Evolutionary conservation across 2,888 invertebrate species (phyloP).

Genomic region (Chironomus riparius): DNA sequence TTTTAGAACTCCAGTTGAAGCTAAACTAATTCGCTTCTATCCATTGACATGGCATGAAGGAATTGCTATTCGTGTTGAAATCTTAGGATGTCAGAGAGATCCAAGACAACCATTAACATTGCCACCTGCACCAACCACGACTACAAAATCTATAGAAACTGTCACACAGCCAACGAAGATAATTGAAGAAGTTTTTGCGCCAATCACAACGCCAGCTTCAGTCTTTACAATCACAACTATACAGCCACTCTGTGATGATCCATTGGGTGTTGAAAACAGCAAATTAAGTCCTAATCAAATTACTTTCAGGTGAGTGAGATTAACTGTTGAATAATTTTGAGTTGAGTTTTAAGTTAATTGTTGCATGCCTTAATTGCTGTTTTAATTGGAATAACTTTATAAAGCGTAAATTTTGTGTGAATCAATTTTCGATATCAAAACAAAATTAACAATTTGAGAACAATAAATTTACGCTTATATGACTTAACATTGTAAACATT

Average conservation of each 20-base stretch:
- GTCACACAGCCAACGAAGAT: constrained; percentile 17
- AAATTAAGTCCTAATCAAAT: constrained; percentile 55
- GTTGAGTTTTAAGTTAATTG: no score
- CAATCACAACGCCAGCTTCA: not conserved
- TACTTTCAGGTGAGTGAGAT: constrained; percentile 42
- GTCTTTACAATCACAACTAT: not conserved
- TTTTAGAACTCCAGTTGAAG: constrained; percentile 65
- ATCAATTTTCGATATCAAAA: not conserved
- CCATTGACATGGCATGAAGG: constrained; percentile 67
- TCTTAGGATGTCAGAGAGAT: constrained; percentile 58
- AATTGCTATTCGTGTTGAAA: constrained; percentile 57
- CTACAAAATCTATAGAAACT: constrained; percentile 21
- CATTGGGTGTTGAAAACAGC: constrained; percentile 61
- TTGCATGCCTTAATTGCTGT: no score
- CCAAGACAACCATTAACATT: not conserved
- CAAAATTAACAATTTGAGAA: constrained; percentile 12
- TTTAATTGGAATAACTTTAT: not conserved
- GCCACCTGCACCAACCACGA: not conserved
- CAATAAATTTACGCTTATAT: constrained; percentile 32
- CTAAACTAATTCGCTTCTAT: constrained; percentile 58
- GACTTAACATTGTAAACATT: no score
- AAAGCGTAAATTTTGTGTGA: not conserved
- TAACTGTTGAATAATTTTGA: constrained; percentile 41
- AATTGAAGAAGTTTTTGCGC: constrained; percentile 13
- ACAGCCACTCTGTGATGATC: constrained; percentile 53